Evolutionary conservation across 2,888 invertebrate genomes (phyloP).

Genomic region (Lampropteryx suffumata): DNA sequence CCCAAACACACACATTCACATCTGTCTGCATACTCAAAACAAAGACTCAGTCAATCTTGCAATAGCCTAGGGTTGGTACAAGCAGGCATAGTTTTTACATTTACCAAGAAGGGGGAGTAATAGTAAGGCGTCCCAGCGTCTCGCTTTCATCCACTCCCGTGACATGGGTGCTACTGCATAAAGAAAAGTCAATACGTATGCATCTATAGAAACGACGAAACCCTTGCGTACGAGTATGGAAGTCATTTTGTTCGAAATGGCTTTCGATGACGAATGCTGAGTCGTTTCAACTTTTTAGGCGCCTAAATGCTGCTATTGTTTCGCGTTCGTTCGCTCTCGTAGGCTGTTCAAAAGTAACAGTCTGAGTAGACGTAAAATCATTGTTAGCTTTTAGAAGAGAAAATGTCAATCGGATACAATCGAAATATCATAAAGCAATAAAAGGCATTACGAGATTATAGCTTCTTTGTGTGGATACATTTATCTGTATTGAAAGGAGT

Average conservation of each 20-base stretch:
- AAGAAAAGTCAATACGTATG: slow-evolving; percentile 63
- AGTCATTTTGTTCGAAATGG: slow-evolving; percentile 71
- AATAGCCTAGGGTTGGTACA: slow-evolving; percentile 63
- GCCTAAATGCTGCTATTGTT: slow-evolving; percentile 77
- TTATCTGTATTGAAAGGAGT: slow-evolving; percentile 54
- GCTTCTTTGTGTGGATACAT: slow-evolving; percentile 44
- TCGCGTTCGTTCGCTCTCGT: slow-evolving; percentile 49
- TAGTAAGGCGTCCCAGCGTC: slow-evolving; percentile 64
- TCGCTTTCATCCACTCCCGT: slow-evolving; percentile 74
- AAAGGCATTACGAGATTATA: slow-evolving; percentile 48
- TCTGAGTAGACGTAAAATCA: slow-evolving; percentile 36
- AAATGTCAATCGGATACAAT: slow-evolving; percentile 33
- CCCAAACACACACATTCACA: slow-evolving; percentile 40
- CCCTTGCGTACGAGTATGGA: slow-evolving; percentile 54
- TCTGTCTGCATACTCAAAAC: slow-evolving; percentile 60
- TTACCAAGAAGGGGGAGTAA: slow-evolving; percentile 70
- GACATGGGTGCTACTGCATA: slow-evolving; percentile 61
- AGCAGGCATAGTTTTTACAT: slow-evolving; percentile 66
- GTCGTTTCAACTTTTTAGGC: slow-evolving; percentile 71
- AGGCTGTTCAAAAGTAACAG: slow-evolving; percentile 36
- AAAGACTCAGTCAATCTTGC: slow-evolving; percentile 73
- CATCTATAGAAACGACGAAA: slow-evolving; percentile 38
- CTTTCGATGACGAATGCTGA: slow-evolving; percentile 78
- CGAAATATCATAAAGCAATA: slow-evolving; percentile 45
- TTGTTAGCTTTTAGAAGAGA: slow-evolving; percentile 32